Evolutionary conservation across 92 coral and sea anemone species (phyloP).

Genomic region (Pocillopora grandis): DNA sequence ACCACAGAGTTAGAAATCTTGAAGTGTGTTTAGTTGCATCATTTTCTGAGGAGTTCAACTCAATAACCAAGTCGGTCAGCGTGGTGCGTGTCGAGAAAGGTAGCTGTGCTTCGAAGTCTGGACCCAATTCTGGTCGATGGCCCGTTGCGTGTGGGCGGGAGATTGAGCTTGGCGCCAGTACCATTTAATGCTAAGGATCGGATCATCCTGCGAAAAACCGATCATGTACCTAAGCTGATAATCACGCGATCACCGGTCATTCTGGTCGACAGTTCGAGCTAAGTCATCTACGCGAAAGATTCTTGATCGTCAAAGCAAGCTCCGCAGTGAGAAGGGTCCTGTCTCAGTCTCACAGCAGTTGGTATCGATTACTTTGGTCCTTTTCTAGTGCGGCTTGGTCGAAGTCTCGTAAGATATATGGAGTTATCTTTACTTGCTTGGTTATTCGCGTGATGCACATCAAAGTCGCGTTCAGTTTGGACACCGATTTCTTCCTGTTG

Average conservation of each 20-base stretch:
- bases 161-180: neutral
- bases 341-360: slow-evolving; percentile 28
- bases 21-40: slow-evolving; percentile 3
- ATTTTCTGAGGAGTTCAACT: neutral
- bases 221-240: slow-evolving; percentile 16
- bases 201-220: slow-evolving; percentile 5
- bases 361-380: slow-evolving; percentile 34
- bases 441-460: slow-evolving; percentile 31
- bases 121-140: slow-evolving; percentile 10
- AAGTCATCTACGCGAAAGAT: slow-evolving; percentile 17
- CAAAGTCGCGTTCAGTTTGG: slow-evolving; percentile 33
- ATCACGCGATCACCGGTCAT: slow-evolving; percentile 32
- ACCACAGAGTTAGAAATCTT: neutral
- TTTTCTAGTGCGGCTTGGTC: slow-evolving; percentile 16
- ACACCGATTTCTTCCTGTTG: slow-evolving; percentile 37
- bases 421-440: slow-evolving; percentile 38
- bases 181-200: neutral
- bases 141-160: slow-evolving; percentile 1
- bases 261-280: slow-evolving; percentile 18
- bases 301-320: slow-evolving; percentile 20
- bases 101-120: neutral
- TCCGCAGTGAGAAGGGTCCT: slow-evolving; percentile 9
- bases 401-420: slow-evolving; percentile 20
- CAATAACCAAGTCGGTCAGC: neutral
- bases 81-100: neutral